Evolutionary conservation across 92 coral and sea anemone species (phyloP).

Genomic region (Scolanthus callimorphus): DNA sequence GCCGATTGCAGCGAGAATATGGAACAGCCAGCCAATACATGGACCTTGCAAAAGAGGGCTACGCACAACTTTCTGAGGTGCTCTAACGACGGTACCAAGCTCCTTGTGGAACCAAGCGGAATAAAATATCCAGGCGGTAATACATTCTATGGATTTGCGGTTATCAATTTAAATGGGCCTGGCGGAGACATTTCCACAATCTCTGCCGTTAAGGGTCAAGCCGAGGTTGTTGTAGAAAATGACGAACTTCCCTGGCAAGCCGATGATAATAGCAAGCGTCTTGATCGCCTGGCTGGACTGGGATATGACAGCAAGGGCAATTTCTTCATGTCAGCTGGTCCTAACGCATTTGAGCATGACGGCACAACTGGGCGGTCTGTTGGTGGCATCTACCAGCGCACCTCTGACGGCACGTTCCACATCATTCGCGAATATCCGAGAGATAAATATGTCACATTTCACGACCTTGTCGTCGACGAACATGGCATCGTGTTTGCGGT

Average conservation of each 20-base stretch:
- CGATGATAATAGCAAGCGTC: conserved; percentile 1
- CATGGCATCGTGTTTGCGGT: neutral
- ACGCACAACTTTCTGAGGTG: no score
- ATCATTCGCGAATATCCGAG: neutral
- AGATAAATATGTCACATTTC: neutral
- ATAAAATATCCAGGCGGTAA: no score
- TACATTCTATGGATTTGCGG: no score
- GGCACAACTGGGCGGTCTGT: neutral
- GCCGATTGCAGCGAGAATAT: no score
- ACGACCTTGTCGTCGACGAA: conserved; percentile 1
- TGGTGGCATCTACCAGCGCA: conserved; percentile 2
- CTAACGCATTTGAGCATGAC: neutral
- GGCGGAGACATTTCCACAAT: neutral
- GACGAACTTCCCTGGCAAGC: conserved; percentile 1
- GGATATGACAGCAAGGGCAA: neutral
- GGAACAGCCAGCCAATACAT: no score
- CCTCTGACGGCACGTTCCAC: conserved; percentile 2
- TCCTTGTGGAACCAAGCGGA: no score
- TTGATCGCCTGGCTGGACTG: neutral
- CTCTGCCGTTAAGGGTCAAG: neutral
- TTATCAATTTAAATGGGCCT: neutral
- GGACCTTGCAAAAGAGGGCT: no score
- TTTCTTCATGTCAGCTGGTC: neutral
- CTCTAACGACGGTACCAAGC: no score
- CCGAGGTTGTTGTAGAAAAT: neutral